phyloP scores from a whole-genome alignment of 1,140 invertebrate genomes.

The Lepidostoma basale region DNA sequence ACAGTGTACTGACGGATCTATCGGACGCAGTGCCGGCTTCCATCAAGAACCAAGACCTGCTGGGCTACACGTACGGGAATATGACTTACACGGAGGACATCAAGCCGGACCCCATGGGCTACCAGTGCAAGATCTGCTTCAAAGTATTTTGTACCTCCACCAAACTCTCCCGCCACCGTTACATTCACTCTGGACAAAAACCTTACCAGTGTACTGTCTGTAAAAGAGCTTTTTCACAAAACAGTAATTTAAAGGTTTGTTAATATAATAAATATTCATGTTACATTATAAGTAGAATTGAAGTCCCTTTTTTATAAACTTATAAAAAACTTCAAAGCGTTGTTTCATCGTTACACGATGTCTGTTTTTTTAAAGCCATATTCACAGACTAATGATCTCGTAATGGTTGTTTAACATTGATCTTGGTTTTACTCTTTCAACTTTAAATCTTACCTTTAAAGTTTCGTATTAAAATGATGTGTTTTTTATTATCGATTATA shows the following conservation, averaged over 20 bases:
- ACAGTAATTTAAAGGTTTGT: conserved; percentile 44
- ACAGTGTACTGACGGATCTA: conserved; percentile 38
- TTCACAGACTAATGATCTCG: too few species aligned
- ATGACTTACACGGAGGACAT: conserved; percentile 26
- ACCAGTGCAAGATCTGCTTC: conserved; percentile 42
- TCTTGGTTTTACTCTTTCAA: too few species aligned
- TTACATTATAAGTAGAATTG: too few species aligned
- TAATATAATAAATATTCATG: not conserved
- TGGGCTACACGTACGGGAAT: conserved; percentile 27
- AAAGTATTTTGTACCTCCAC: conserved; percentile 40
- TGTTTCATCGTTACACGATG: too few species aligned
- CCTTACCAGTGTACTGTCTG: conserved; percentile 42
- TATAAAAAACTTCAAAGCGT: too few species aligned
- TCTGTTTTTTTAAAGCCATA: too few species aligned
- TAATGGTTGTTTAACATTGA: too few species aligned
- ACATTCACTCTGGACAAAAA: conserved; percentile 41
- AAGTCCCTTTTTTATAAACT: not conserved
- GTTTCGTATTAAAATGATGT: not conserved
- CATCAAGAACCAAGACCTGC: conserved; percentile 32
- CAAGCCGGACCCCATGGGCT: conserved; percentile 29
- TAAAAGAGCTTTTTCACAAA: conserved; percentile 43
- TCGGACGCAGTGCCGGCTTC: conserved; percentile 37
- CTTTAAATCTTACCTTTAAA: not conserved
- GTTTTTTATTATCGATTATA: conserved; percentile 48
- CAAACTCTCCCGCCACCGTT: conserved; percentile 37